Base-by-base conservation (phyloP, 2,797 vertebrate genomes). In the Cryptoblepharus egeriae region DNA sequence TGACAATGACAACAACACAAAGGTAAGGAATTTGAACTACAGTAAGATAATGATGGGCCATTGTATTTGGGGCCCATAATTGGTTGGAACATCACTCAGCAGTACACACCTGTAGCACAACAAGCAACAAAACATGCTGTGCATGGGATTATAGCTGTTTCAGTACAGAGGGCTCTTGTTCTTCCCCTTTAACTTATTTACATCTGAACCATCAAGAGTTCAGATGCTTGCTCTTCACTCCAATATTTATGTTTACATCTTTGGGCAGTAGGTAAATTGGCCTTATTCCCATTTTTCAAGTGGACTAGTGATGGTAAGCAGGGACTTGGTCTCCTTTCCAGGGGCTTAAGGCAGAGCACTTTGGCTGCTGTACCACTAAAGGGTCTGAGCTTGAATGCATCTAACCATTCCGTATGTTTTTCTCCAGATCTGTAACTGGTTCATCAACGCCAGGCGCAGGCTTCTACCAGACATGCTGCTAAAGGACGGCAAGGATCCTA, bases 361-460 rank as follows among this genome's bases (percentile, higher is more conserved):
- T 49, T 32, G 10, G 32, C 30, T 24, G 5, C 71, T 65, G 28
- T 32, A 6, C 10, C 18, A 28, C 45, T 30, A 61, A 32, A 4
- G 11, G 11, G 39, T n/a, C 73, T 45, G 0, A 55, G 28, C 0
- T 15, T 39, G 18, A 45, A 18, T 11, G 0, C 32, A 26, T 64
- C 76, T 88, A 84, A 91, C 12, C 0, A 9, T 2, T 0, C 42
- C 3, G 30, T 1, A 0, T 28, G 80, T 63, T 88, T 35, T 74
- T 77, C 79, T 58, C 86, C 92, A 99, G 98, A 98, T 99, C 88
- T 99, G 98, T 90, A 99, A 99, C 94, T 99, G 99, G 99, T 99
- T 99, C 92, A 99, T 99, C 93, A 99, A 99, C 0, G 98, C 98
- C 1, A 95, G 99, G 2, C 95, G 99, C 26, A 96, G 99, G 65